Percentiles rank a stretch among this genome's conserved stretches.
Evolutionary conservation across 1,140 invertebrate species (phyloP).

Genomic region (Diploscapter pachys): DNA sequence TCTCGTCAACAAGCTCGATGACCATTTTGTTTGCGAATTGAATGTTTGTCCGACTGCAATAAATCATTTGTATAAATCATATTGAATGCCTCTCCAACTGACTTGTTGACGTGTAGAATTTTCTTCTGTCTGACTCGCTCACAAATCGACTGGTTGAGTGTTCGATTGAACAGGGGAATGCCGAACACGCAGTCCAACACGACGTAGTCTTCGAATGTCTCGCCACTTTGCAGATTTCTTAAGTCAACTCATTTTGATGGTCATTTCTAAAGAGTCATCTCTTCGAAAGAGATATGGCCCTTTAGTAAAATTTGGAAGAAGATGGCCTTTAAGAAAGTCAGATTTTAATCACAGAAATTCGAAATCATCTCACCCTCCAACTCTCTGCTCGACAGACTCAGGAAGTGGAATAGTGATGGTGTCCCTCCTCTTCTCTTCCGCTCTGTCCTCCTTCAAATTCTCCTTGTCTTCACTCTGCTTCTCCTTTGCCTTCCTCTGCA

Average conservation of each 20-base stretch:
- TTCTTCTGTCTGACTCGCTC: constrained; percentile 40
- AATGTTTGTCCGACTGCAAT: constrained; percentile 45
- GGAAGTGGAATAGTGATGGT: constrained; percentile 15
- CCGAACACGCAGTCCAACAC: constrained; percentile 55
- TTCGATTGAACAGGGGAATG: constrained; percentile 53
- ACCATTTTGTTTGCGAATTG: constrained; percentile 41
- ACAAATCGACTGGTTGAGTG: constrained; percentile 48
- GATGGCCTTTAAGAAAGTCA: not conserved
- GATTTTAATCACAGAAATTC: too few relatives aligned
- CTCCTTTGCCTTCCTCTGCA: constrained; percentile 29
- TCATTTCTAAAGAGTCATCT: too few relatives aligned
- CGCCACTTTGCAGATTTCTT: constrained; percentile 26
- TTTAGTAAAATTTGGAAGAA: too few relatives aligned
- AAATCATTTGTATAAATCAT: not conserved
- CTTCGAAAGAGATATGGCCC: too few relatives aligned
- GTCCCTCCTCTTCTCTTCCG: constrained; percentile 7
- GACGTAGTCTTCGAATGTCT: constrained; percentile 50
- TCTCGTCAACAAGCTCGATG: constrained; percentile 14
- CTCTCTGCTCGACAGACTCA: constrained; percentile 25
- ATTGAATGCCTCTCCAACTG: constrained; percentile 22
- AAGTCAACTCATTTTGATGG: too few relatives aligned
- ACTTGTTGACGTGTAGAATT: constrained; percentile 46
- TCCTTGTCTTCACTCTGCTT: constrained; percentile 15
- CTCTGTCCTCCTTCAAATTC: constrained; percentile 9
- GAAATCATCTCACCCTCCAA: constrained; percentile 26